Conservation (phyloP, 2,888 invertebrate genomes). For the Oligia strigilis region DNA sequence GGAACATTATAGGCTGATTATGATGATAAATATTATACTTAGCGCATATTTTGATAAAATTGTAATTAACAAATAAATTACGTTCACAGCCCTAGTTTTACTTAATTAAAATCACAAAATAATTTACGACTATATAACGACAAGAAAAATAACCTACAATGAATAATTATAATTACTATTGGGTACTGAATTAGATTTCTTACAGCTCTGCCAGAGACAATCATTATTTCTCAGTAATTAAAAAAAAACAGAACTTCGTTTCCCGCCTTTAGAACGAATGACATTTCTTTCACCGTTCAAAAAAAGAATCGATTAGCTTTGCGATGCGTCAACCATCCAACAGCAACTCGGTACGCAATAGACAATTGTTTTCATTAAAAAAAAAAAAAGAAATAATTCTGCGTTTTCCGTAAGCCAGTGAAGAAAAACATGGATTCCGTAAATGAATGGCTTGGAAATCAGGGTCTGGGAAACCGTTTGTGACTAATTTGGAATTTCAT, state of each 20-base stretch:
- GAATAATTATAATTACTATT: no score
- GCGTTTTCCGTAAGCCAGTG: conserved; percentile 26
- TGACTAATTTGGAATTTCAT: conserved; percentile 2
- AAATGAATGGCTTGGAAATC: conserved; percentile 40
- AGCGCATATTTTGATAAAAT: not conserved
- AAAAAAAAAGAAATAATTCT: conserved; percentile 27
- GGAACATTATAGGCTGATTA: no score
- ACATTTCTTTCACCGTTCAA: conserved; percentile 46
- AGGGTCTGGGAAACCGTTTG: conserved; percentile 12
- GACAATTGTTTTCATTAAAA: conserved; percentile 63
- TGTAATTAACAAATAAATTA: not conserved
- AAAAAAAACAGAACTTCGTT: conserved; percentile 41
- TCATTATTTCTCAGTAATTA: not conserved
- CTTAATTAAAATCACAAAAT: not conserved
- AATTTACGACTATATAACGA: not conserved
- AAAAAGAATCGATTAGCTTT: conserved; percentile 57
- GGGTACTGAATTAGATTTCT: conserved; percentile 10
- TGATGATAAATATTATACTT: not conserved
- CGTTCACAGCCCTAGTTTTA: not conserved
- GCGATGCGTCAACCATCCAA: conserved; percentile 37
- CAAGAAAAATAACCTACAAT: not conserved
- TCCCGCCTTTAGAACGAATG: conserved; percentile 31
- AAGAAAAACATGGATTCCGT: conserved; percentile 34
- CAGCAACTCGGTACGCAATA: conserved; percentile 37
- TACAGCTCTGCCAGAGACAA: conserved; percentile 6